Percentiles rank a stretch among this genome's conserved stretches.
phyloP scores from a whole-genome alignment of 1,140 invertebrate species.

The Thrips palmi region DNA sequence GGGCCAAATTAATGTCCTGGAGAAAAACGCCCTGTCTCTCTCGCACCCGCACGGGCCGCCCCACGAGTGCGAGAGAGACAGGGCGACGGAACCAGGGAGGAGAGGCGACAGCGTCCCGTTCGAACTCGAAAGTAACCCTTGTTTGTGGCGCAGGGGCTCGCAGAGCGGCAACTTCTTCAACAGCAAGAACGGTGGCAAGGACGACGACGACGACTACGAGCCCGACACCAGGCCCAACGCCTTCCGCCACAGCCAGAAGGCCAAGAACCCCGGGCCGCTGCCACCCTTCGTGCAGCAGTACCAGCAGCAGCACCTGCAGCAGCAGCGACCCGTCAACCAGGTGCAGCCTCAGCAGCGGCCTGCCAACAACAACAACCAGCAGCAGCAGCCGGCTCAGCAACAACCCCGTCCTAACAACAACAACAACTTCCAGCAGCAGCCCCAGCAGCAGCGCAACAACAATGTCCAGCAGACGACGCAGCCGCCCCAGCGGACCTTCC shows the following conservation, averaged over 20 bases:
- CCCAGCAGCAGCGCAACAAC: background rate
- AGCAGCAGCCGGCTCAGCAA: background rate
- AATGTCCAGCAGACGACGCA: background rate
- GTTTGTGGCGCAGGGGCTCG: constrained; percentile 24
- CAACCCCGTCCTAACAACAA: constrained; percentile 9
- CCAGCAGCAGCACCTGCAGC: constrained; percentile 8
- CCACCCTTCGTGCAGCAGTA: constrained; percentile 15
- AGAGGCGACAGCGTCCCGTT: no score
- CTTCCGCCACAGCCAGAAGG: constrained; percentile 11
- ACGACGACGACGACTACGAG: constrained; percentile 31
- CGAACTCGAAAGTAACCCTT: background rate
- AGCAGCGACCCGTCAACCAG: constrained; percentile 10
- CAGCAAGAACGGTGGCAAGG: constrained; percentile 35
- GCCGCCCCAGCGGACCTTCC: background rate
- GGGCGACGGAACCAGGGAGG: background rate
- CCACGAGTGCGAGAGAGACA: background rate
- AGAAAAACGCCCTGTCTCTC: no score
- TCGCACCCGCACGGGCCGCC: background rate
- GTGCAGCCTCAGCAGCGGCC: constrained; percentile 7
- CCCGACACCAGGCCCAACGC: constrained; percentile 19
- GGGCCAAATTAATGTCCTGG: no score
- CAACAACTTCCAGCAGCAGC: constrained; percentile 4
- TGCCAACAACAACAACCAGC: background rate
- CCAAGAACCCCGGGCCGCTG: constrained; percentile 11
- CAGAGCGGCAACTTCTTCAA: constrained; percentile 51